These are phyloP conservation scores for Tethea ocularis DNA, from an alignment of 2,888 invertebrate genomes.

Conservation along the genomic window DNA sequence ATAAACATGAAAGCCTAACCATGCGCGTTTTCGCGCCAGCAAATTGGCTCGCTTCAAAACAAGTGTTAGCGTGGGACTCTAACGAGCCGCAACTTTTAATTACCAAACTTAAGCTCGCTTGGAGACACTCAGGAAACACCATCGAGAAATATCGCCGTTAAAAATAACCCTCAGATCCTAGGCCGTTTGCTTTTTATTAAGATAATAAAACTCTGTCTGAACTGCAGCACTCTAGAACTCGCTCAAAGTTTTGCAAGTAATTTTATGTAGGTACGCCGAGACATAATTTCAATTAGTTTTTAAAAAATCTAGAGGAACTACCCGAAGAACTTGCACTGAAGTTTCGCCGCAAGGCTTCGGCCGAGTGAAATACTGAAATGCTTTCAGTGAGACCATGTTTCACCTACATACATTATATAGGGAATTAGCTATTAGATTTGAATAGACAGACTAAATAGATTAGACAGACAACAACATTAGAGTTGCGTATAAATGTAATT, in stretches of 20 bases:
- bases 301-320: constrained; percentile 24
- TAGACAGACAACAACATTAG: background rate
- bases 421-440: background rate
- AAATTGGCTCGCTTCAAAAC: constrained; percentile 50
- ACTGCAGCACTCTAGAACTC: constrained; percentile 51
- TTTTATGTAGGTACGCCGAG: constrained; percentile 37
- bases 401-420: background rate
- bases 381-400: background rate
- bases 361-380: background rate
- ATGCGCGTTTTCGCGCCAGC: constrained; percentile 27
- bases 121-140: constrained; percentile 56
- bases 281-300: constrained; percentile 63
- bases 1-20: constrained; percentile 20
- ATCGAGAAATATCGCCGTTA: constrained; percentile 50
- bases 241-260: constrained; percentile 29
- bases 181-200: constrained; percentile 50
- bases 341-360: constrained; percentile 12
- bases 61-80: constrained; percentile 41
- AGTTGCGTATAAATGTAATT: no score
- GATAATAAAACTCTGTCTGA: constrained; percentile 53
- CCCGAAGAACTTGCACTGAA: constrained; percentile 26
- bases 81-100: constrained; percentile 72
- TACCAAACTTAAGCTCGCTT: constrained; percentile 65
- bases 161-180: constrained; percentile 42
- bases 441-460: no score